phyloP scores from a whole-genome alignment of 2,797 vertebrate species.

The Momotus momota region DNA sequence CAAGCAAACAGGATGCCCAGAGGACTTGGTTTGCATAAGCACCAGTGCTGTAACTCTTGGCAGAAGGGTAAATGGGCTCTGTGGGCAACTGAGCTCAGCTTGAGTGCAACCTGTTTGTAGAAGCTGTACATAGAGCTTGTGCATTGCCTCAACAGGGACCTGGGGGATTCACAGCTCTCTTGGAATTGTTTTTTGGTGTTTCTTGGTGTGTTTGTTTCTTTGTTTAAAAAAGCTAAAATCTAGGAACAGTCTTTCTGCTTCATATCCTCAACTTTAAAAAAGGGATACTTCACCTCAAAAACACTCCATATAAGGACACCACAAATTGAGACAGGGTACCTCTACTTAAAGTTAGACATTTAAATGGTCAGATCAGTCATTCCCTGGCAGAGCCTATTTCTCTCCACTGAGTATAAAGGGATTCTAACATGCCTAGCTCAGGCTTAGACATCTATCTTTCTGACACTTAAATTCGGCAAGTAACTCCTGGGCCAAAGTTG shows the following conservation, averaged over 20 bases:
- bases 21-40: not conserved
- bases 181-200: not conserved
- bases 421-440: not conserved
- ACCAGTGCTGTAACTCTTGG: not conserved
- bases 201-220: no score
- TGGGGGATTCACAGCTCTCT: not conserved
- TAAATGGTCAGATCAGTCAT: slow-evolving; percentile 44
- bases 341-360: not conserved
- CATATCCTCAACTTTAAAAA: not conserved
- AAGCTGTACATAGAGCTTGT: not conserved
- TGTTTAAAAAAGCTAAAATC: not conserved
- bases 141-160: not conserved
- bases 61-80: not conserved
- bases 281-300: not conserved
- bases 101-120: not conserved
- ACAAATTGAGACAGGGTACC: not conserved
- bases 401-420: slow-evolving; percentile 22
- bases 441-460: slow-evolving; percentile 30
- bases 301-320: not conserved
- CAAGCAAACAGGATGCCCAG: not conserved
- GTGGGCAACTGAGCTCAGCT: not conserved
- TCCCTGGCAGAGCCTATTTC: not conserved
- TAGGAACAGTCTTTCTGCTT: not conserved
- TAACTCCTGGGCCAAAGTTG: not conserved
- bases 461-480: slow-evolving; percentile 36